phyloP scores from a whole-genome alignment of 2,888 invertebrate species.

The Arge pagana region DNA sequence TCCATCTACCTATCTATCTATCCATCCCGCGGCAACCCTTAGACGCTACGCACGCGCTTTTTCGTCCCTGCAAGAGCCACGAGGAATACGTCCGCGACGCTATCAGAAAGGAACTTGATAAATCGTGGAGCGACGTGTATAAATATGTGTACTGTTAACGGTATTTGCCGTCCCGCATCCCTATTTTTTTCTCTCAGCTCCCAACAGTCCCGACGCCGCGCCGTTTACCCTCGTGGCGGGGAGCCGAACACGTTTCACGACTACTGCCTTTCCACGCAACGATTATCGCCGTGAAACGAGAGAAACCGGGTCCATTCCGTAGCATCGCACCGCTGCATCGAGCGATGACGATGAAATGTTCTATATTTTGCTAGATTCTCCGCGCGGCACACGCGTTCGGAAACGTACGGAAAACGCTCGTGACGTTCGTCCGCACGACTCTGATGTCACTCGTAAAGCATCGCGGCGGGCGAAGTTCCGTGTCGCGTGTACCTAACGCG shows the following conservation, averaged over 20 bases:
- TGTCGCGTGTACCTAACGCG: conserved; percentile 6
- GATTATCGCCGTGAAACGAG: conserved; percentile 1
- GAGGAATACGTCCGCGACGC: too few species aligned
- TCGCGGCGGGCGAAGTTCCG: conserved; percentile 2
- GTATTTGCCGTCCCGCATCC: too few species aligned
- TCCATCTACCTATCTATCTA: too few species aligned
- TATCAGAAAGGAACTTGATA: too few species aligned
- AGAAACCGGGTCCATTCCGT: background rate
- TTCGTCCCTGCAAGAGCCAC: too few species aligned
- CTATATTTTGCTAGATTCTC: background rate
- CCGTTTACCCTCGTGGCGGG: conserved; percentile 10
- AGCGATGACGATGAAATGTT: conserved; percentile 5
- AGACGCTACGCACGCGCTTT: too few species aligned
- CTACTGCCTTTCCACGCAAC: conserved; percentile 10
- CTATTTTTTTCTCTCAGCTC: background rate
- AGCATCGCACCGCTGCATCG: background rate
- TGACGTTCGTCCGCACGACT: too few species aligned
- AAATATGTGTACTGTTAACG: too few species aligned
- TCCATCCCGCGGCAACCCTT: too few species aligned
- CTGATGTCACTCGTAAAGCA: background rate
- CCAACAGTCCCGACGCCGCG: background rate
- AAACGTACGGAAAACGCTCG: too few species aligned
- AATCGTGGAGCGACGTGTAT: too few species aligned
- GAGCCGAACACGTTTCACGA: conserved; percentile 19
- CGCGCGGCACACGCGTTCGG: too few species aligned